A percentile compares a stretch with the other conserved stretches of the same genome.
These are phyloP conservation scores for Luffia ferchaultella DNA, from an alignment of 2,888 invertebrate species.

Conservation along the genomic window DNA sequence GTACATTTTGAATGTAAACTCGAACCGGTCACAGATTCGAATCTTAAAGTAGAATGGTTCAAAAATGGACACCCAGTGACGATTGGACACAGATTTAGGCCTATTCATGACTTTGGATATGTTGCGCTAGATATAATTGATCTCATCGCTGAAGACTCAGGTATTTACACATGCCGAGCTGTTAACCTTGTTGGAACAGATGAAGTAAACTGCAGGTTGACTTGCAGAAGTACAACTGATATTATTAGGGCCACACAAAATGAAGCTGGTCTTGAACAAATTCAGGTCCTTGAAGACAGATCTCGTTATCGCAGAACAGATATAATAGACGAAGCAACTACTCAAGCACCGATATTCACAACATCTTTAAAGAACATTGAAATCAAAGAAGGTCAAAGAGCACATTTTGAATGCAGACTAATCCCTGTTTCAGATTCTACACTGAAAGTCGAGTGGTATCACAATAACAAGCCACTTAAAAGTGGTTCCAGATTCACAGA, in stretches of 20 bases:
- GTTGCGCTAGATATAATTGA: conserved; percentile 97
- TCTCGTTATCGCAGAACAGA: conserved; percentile 80
- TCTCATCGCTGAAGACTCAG: conserved; percentile 94
- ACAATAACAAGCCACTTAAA: conserved; percentile 88
- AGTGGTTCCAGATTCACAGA: conserved; percentile 95
- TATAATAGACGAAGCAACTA: conserved; percentile 81
- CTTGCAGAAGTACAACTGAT: conserved; percentile 79
- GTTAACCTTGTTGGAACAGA: conserved; percentile 90
- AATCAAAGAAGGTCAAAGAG: conserved; percentile 93
- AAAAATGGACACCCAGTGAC: conserved; percentile 94
- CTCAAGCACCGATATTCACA: conserved; percentile 93
- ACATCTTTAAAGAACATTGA: conserved; percentile 91
- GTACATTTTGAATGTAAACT: conserved; percentile 98
- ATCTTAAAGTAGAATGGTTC: conserved; percentile 96
- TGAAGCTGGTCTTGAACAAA: conserved; percentile 87
- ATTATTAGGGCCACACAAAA: conserved; percentile 88
- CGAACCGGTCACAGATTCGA: conserved; percentile 96
- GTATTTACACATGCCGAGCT: conserved; percentile 92
- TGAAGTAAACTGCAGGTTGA: conserved; percentile 78
- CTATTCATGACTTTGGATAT: conserved; percentile 98
- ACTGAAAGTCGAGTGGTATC: conserved; percentile 96
- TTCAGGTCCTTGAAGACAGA: conserved; percentile 88
- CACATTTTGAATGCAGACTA: conserved; percentile 92
- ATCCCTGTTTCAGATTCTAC: conserved; percentile 94
- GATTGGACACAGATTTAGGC: conserved; percentile 93